A percentile compares a stretch with the other conserved stretches of the same genome.
Evolutionary conservation across 2,797 vertebrate genomes (phyloP).

Genomic region (Propithecus deckenii): DNA sequence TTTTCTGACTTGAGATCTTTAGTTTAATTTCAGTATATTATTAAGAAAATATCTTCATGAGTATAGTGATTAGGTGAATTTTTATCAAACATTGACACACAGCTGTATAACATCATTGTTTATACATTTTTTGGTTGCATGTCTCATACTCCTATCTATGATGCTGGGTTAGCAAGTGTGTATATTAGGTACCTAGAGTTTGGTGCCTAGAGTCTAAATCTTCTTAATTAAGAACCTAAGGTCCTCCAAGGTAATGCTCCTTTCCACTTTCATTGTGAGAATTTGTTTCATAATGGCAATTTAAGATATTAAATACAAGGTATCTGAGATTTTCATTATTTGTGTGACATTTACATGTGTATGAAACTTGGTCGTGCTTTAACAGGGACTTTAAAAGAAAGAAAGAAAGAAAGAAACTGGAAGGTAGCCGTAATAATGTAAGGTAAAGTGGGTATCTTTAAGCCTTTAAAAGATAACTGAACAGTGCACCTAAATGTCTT

Average conservation of each 20-base stretch:
- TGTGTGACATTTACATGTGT: not conserved
- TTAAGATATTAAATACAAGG: not conserved
- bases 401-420: not conserved
- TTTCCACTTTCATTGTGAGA: not conserved
- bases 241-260: not conserved
- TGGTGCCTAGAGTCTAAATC: not conserved
- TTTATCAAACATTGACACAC: not conserved
- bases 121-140: not conserved
- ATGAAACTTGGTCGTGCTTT: not conserved
- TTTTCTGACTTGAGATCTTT: not conserved
- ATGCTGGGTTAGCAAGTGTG: not conserved
- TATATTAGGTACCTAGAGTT: not conserved
- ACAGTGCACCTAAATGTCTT: not conserved
- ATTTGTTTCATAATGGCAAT: not conserved
- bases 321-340: not conserved
- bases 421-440: not conserved
- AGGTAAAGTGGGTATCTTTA: not conserved
- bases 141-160: not conserved
- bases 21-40: constrained; percentile 10
- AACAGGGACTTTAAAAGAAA: not conserved
- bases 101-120: not conserved
- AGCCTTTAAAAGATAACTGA: not conserved
- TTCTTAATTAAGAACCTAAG: not conserved
- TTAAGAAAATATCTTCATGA: constrained; percentile 13
- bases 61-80: not conserved